Conservation (phyloP, 2,113 vertebrate species). For the Stegastes partitus region DNA sequence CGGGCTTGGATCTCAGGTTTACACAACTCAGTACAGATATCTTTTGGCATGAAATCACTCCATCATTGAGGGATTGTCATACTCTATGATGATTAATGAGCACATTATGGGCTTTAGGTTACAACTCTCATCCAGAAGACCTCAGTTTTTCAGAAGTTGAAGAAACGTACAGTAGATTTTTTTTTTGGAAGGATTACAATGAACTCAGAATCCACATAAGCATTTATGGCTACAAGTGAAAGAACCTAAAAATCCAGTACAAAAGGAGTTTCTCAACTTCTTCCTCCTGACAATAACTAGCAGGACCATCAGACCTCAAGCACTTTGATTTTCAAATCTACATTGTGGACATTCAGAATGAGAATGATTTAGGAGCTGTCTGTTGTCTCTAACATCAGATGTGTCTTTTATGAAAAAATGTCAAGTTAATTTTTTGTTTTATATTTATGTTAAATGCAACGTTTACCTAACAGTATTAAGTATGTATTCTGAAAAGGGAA, state of each 20-base stretch:
- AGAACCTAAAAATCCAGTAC: not conserved
- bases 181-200: not conserved
- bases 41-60: not conserved
- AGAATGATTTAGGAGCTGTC: not conserved
- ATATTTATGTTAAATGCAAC: too few relatives aligned
- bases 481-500: slow-evolving; percentile 9
- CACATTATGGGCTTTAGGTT: too few relatives aligned
- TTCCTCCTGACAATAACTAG: not conserved
- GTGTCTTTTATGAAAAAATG: not conserved
- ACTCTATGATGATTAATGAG: too few relatives aligned
- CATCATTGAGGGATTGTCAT: not conserved
- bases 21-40: slow-evolving; percentile 1
- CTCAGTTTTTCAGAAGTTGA: too few relatives aligned
- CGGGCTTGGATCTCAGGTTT: slow-evolving; percentile 53
- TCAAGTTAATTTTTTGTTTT: too few relatives aligned
- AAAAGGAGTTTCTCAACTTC: not conserved
- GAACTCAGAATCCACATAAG: not conserved
- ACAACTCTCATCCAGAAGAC: not conserved
- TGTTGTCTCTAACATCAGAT: slow-evolving; percentile 4
- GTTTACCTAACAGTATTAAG: slow-evolving; percentile 21
- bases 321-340: slow-evolving; percentile 35
- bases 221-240: not conserved
- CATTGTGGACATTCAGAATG: slow-evolving; percentile 7
- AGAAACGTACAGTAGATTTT: not conserved
- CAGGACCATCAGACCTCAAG: not conserved